phyloP scores from a whole-genome alignment of 1,140 invertebrate species.

The Drosophila punjabiensis region DNA sequence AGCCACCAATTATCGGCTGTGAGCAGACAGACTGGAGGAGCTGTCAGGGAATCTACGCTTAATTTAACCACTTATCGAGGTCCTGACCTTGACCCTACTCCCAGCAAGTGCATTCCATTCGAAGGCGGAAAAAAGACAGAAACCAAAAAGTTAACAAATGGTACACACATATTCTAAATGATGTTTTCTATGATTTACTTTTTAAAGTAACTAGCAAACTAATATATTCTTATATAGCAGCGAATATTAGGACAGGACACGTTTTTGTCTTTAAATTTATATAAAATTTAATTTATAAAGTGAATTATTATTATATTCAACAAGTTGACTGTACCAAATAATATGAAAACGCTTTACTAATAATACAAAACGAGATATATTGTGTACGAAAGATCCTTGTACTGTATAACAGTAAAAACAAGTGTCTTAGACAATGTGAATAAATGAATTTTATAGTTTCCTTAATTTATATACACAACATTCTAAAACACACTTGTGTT shows the following conservation, averaged over 20 bases:
- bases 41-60: conserved; percentile 35
- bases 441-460: not conserved
- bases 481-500: not conserved
- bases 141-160: conserved; percentile 22
- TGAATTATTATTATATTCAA: not conserved
- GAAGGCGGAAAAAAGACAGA: not conserved
- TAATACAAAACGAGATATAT: not conserved
- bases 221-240: not conserved
- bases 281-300: not conserved
- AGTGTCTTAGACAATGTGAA: not conserved
- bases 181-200: conserved; percentile 7
- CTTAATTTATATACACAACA: not conserved
- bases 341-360: not conserved
- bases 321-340: conserved; percentile 3
- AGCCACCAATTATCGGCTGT: conserved; percentile 75
- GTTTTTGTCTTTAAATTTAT: not conserved
- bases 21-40: conserved; percentile 39
- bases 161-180: conserved; percentile 21
- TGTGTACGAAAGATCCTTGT: not conserved
- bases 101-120: conserved; percentile 34
- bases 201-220: conserved; percentile 3
- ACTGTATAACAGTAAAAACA: conserved; percentile 1
- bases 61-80: conserved; percentile 33
- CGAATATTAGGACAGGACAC: conserved; percentile 1
- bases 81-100: conserved; percentile 15